Evolutionary conservation across 2,888 invertebrate genomes (phyloP).

Genomic region (Cancer borealis): DNA sequence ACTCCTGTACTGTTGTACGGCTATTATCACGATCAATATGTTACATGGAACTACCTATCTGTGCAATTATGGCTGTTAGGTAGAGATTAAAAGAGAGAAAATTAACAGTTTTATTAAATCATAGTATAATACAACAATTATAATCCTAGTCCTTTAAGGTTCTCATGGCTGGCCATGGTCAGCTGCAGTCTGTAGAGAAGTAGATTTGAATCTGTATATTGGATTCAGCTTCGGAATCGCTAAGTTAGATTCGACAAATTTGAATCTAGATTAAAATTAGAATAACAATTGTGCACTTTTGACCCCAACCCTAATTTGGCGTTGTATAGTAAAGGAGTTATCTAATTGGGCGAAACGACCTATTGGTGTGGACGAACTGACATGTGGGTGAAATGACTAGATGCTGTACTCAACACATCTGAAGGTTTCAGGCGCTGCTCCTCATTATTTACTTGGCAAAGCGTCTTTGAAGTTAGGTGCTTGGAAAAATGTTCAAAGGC

Average conservation of each 20-base stretch:
- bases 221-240: neutral
- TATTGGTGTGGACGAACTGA: neutral
- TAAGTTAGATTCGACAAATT: neutral
- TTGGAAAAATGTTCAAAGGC: too few species aligned
- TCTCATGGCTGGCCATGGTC: neutral
- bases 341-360: slow-evolving; percentile 32
- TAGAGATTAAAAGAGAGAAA: neutral
- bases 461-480: too few species aligned
- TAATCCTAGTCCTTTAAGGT: neutral
- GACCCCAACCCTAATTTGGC: neutral
- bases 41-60: neutral
- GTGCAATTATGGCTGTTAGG: too few species aligned
- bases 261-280: neutral
- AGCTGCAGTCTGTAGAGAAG: neutral
- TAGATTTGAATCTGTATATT: neutral
- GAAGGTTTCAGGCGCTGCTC: too few species aligned
- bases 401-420: too few species aligned
- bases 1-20: neutral
- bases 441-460: too few species aligned
- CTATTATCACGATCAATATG: slow-evolving; percentile 1
- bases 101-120: neutral
- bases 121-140: neutral
- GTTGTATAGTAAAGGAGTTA: neutral
- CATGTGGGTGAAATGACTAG: neutral
- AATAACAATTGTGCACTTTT: neutral